Conservation (phyloP, 2,797 vertebrate genomes). For the Poecilia velifera region DNA sequence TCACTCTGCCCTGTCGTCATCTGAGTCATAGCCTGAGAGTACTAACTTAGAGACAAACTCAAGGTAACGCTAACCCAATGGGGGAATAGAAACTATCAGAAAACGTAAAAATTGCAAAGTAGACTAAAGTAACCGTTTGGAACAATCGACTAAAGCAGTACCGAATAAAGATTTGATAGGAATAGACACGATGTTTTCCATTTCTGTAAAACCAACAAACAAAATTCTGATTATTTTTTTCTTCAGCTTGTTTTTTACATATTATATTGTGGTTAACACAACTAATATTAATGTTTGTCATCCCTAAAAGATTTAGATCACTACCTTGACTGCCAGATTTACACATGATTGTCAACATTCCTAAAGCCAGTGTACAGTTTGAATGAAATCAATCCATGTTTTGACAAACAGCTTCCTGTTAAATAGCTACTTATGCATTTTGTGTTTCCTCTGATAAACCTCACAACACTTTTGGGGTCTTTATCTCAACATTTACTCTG, state of each 20-base stretch:
- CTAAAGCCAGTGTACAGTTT: background rate
- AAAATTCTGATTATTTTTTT: background rate
- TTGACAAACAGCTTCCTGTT: background rate
- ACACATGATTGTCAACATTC: background rate
- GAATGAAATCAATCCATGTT: background rate
- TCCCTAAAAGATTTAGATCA: background rate
- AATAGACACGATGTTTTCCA: background rate
- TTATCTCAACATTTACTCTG: background rate
- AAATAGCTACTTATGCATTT: background rate
- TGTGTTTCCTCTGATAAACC: background rate
- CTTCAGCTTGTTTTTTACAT: background rate
- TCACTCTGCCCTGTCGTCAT: background rate
- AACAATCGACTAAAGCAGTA: background rate
- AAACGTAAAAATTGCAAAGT: background rate
- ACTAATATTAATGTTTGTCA: background rate
- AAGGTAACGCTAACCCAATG: background rate
- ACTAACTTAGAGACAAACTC: background rate
- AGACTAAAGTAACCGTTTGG: background rate
- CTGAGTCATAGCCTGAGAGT: background rate
- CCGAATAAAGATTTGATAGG: background rate
- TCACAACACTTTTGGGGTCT: background rate
- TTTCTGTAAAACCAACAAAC: background rate
- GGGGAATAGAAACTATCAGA: background rate
- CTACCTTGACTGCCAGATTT: background rate
- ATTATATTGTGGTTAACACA: background rate